Base-by-base conservation (phyloP, 2,888 invertebrate genomes). In the Patella caerulea region DNA sequence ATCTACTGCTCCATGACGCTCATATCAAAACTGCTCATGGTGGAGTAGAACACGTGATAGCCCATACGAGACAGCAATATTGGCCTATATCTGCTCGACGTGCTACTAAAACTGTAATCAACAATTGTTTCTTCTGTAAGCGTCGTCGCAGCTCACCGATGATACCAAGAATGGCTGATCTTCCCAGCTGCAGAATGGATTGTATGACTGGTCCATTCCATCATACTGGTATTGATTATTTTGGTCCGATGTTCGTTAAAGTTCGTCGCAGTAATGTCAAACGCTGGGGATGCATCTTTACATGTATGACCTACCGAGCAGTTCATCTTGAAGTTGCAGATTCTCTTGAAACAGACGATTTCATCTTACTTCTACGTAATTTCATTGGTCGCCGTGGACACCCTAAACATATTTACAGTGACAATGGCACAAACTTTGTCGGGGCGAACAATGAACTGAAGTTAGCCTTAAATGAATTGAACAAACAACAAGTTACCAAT, bases 391-490 rank as follows among this genome's bases (percentile, higher is more conserved):
- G 74, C n/a, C 77, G 83, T 3, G 82, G 83, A 14, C 19, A 56
- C 14, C 79, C 78, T 0, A 29, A 7, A 24, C 29, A 55, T 9
- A 71, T 83, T 24, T 83, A 75, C 69, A 76, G 76, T 4, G 83
- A 85, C 53, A 82, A 83, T 72, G 83, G 75, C 0, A 83, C 79
- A 0, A 84, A 82, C 52, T 84, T 86, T 72, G 75, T 82, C 7
- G 82, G 83, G 2, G 80, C 79, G 3, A 65, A 79, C 19, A 56
- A 56, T 3, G 82, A 84, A 45, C 29, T 83, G 17, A 59, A 72
- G 55, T 75, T 56, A 29, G 70, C 75, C 4, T 15, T 82, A 4
- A 19, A 70, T 9, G 75, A 74, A 11, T 56, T 84, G 2, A 52
- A 78, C n/a, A 71, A 76, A 7, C 11, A n/a, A 19, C 17, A 71